Evolutionary conservation across 2,113 vertebrate genomes (phyloP).

Genomic region (Macrotis lagotis): DNA sequence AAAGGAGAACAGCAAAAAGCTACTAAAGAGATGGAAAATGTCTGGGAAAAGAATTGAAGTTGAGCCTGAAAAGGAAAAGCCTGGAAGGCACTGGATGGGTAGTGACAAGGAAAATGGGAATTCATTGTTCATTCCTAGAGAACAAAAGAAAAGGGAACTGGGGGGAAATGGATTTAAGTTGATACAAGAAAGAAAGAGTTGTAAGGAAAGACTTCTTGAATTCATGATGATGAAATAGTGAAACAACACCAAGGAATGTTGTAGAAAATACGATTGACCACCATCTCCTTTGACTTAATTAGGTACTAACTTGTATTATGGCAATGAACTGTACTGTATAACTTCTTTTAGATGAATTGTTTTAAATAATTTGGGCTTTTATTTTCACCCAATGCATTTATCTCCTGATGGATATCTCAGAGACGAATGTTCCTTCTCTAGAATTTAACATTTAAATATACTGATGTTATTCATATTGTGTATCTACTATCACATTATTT

Average conservation of each 20-base stretch:
- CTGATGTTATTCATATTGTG: neutral
- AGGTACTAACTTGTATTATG: neutral
- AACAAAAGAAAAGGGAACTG: slow-evolving; percentile 12
- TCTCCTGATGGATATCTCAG: neutral
- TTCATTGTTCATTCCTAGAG: slow-evolving; percentile 18
- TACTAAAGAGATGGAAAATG: slow-evolving; percentile 13
- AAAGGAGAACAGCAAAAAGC: neutral
- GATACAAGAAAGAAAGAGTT: slow-evolving; percentile 45
- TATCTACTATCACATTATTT: neutral
- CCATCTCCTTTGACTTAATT: neutral
- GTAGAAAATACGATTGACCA: neutral
- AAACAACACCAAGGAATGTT: slow-evolving; percentile 18
- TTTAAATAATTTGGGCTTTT: neutral
- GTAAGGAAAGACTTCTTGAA: slow-evolving; percentile 12
- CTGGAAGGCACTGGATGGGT: neutral
- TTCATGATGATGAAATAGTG: neutral
- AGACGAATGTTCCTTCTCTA: neutral
- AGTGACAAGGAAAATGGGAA: slow-evolving; percentile 5
- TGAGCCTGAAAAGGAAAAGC: neutral
- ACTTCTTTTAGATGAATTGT: slow-evolving; percentile 24
- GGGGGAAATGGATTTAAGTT: slow-evolving; percentile 38
- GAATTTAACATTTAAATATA: neutral
- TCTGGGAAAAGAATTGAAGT: slow-evolving; percentile 9
- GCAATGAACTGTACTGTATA: slow-evolving; percentile 5
- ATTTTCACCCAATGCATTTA: neutral